Evolutionary conservation across 2,113 vertebrate genomes (phyloP).

Genomic region (Tautogolabrus adspersus): DNA sequence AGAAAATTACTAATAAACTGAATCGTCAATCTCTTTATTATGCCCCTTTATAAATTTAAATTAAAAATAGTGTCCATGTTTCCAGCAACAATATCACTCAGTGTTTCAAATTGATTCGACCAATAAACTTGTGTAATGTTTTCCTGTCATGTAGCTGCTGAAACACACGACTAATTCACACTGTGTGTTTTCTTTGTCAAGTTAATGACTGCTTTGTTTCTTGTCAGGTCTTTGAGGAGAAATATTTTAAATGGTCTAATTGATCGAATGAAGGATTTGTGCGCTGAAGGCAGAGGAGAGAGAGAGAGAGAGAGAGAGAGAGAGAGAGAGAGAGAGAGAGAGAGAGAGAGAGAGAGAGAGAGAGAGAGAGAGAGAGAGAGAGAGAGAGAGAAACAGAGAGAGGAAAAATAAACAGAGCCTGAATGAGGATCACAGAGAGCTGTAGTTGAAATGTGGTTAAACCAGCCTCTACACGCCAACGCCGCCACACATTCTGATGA

Average conservation of each 20-base stretch:
- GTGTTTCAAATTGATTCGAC: conserved; percentile 16
- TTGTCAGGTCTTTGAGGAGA: neutral
- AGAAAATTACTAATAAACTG: no score
- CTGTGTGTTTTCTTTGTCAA: conserved; percentile 5
- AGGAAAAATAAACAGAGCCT: conserved; percentile 1
- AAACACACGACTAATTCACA: conserved; percentile 6
- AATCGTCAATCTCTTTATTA: no score
- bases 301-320: neutral
- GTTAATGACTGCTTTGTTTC: conserved; percentile 22
- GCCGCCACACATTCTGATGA: conserved; percentile 66
- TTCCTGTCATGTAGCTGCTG: conserved; percentile 11
- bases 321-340: conserved; percentile 4
- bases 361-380: conserved; percentile 5
- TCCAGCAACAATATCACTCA: neutral
- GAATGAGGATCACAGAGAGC: conserved; percentile 17
- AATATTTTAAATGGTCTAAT: conserved; percentile 31
- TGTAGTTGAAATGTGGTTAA: conserved; percentile 32
- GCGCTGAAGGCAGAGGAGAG: neutral
- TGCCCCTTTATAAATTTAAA: no score
- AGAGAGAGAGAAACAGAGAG: neutral
- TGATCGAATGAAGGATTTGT: conserved; percentile 51
- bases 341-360: no score
- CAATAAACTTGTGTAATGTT: conserved; percentile 11
- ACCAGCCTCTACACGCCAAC: conserved; percentile 14
- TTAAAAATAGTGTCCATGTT: neutral